Percentiles rank a stretch among this genome's conserved stretches.
These are phyloP conservation scores for Cephus sareptanus DNA, from an alignment of 2,888 invertebrate genomes.

Conservation along the genomic window DNA sequence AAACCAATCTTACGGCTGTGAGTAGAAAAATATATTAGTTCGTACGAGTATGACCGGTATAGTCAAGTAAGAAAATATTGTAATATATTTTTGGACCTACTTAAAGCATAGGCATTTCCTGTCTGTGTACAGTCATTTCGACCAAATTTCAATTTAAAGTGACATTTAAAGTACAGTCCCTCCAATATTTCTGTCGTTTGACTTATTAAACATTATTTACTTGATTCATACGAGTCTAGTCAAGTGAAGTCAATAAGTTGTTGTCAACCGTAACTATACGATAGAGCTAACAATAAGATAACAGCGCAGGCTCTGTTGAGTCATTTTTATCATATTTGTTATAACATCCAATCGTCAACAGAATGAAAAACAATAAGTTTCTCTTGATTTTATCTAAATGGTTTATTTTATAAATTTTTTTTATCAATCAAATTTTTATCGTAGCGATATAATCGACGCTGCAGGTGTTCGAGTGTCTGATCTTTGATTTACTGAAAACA, in stretches of 20 bases:
- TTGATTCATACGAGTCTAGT: neutral
- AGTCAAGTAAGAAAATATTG: too few relatives aligned
- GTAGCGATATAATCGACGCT: neutral
- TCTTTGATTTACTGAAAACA: too few relatives aligned
- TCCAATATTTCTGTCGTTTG: too few relatives aligned
- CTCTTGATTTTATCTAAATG: neutral
- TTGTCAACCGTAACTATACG: neutral
- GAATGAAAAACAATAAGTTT: neutral
- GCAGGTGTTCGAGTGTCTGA: neutral
- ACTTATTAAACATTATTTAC: neutral
- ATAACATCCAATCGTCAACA: neutral
- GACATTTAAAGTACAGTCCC: too few relatives aligned
- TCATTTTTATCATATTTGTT: neutral
- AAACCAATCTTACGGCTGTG: neutral
- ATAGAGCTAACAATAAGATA: neutral
- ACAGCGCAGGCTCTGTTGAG: neutral
- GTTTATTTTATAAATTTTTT: neutral
- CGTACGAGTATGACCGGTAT: too few relatives aligned
- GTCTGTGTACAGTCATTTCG: too few relatives aligned
- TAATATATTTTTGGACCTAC: too few relatives aligned
- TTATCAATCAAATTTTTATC: neutral
- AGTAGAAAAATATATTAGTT: neutral
- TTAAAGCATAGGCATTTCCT: too few relatives aligned
- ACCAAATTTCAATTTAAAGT: too few relatives aligned
- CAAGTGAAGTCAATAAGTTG: neutral